Evolutionary conservation across 2,888 invertebrate species (phyloP), one percentile per base, ranked within the genome.

Genomic region (Achlya flavicornis): DNA sequence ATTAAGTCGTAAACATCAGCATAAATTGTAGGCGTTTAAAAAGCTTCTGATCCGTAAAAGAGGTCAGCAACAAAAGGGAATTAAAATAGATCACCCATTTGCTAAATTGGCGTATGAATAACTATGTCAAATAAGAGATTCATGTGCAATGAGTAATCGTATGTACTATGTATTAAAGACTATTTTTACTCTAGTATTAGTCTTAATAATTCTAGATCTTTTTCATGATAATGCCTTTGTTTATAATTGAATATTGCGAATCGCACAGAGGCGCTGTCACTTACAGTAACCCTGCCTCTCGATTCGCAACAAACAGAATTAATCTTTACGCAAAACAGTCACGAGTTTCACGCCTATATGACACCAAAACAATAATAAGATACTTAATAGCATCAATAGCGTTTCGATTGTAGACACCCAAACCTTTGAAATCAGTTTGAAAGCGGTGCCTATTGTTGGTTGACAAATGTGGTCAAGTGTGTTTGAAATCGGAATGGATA

Each of bases 1-100:
- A 41, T 60, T 16, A 19, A 53, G 60, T 26, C 26, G 41, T 60
- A 41, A 60, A 60, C 26, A 41, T 60, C 11, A 53, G 43, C 11
- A 41, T 41, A 41, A 60, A 41, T 60, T 19, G 60, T 43, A 60
- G 26, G 26, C 60, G 60, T 41, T 16, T 19, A 38, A 35, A 60
- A 60, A 60, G 16, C 41, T 60, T 43, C 12, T 60, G 60, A 60
- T 60, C 60, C 60, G 16, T 19, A 12, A 41, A 60, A 60, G 60
- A 41, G 60, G 60, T 60, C 60, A 60, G 26, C 43, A 60, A 60
- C 60, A 60, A 60, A 59, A 60, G 60, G 16, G 16, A 26, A 60
- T 60, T 16, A 43, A 60, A 43, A 41, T 60, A 60, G 60, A 60
- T 60, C 16, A 19, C 41, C 26, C 19, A 60, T 60, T 60, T 41